Base-by-base conservation (phyloP, 2,888 invertebrate genomes). In the Unio pictorum region DNA sequence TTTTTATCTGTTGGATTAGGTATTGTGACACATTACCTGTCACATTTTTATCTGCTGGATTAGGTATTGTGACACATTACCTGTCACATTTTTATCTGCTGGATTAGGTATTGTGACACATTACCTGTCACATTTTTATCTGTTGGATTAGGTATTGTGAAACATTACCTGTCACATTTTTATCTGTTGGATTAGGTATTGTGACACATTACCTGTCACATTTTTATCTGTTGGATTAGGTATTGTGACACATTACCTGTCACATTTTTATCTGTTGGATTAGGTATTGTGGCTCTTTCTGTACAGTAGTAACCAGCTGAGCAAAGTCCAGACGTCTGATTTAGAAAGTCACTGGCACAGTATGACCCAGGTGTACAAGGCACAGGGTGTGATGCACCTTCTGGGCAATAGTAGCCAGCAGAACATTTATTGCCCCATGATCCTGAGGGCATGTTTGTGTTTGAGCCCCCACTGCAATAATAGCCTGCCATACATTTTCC, bases 391-490 rank as follows among this genome's bases (percentile, higher is more conserved):
- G 78, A 68, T 1, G 86, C 82, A 7, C 86, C 87, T n/a, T 74
- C 82, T 0, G 87, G 88, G 68, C 88, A 88, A 79, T 78, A 87
- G 68, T 81, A 79, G 17, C 87, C 87, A 18, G 78, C 69, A 4
- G 74, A 69, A 72, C 87, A 87, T 62, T 78, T 74, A 34, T 77
- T 78, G 28, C 86, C 86, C 20, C 81, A 82, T 15, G 69, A 65
- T 56, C 82, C 81, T 8, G 82, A 76, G 11, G 88, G 89, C 83
- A 95, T 95, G 30, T 94, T 95, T 8, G 79, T 81, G 86, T 94
- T 97, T 0, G 98, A 96, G 82, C 98, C 98, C 79, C 97, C 97
- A 18, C 98, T 97, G 89, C 99, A 99, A 87, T 98, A 88, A 73
- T 85, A 88, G 1, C 88, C 87, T 18, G 84, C 81, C 56, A 64